phyloP scores from a whole-genome alignment of 2,113 vertebrate species.

The Syngnathus floridae region DNA sequence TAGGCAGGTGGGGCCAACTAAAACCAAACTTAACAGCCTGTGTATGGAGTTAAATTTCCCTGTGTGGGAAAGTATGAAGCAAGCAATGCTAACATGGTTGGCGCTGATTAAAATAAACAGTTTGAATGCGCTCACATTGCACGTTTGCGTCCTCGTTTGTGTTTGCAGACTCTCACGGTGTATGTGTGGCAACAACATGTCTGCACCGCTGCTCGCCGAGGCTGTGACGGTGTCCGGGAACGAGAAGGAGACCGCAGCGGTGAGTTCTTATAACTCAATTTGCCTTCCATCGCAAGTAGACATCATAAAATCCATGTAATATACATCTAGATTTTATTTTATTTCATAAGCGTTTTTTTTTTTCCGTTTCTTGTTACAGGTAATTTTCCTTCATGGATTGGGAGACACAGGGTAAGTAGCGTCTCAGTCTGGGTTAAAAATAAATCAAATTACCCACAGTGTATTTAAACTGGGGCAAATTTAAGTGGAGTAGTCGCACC shows the following conservation, averaged over 20 bases:
- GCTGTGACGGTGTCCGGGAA: conserved; percentile 90
- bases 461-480: neutral
- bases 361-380: conserved; percentile 66
- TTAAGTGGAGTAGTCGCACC: neutral
- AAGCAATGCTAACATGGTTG: no score
- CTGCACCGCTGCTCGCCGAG: conserved; percentile 95
- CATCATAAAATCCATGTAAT: no score
- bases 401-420: conserved; percentile 90
- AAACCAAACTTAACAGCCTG: neutral
- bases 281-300: neutral
- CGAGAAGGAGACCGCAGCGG: conserved; percentile 95
- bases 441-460: neutral
- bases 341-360: no score
- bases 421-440: neutral
- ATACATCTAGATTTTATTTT: no score
- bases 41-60: neutral
- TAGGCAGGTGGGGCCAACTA: neutral
- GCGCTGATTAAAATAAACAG: neutral
- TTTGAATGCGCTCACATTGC: neutral
- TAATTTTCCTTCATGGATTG: conserved; percentile 96
- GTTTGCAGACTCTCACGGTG: conserved; percentile 75
- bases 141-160: neutral
- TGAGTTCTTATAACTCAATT: conserved; percentile 63
- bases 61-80: no score
- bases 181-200: conserved; percentile 99